Base-by-base conservation (phyloP, 2,888 invertebrate species). In the Bhutanitis thaidina region DNA sequence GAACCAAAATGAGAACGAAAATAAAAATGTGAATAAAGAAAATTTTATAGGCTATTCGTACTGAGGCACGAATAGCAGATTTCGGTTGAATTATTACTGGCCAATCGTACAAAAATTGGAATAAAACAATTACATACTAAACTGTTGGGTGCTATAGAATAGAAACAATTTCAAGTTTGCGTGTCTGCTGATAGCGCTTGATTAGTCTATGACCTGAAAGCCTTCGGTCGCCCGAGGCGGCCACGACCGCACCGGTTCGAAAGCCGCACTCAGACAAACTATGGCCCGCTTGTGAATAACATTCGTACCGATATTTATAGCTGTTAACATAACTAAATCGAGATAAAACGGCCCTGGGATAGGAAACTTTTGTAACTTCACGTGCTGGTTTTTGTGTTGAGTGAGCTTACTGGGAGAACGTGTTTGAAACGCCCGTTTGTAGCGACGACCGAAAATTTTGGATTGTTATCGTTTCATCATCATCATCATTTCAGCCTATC, bases 221-320 rank as follows among this genome's bases (percentile, higher is more conserved):
- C 71, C 73, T 77, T 65, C 66, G 64, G 62, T 62, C 61, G 65
- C 82, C 75, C 52, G 63, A 41, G 81, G 82, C 80, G 66, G 67
- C 71, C 82, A 83, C 82, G 81, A 81, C 73, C 67, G 55, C 65
- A 63, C 68, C 72, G 64, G 64, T 65, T 69, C 59, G 71, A 71
- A 73, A 74, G 71, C 69, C 62, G 60, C 67, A 65, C 61, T 62
- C 58, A 65, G 56, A 53, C 55, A 61, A 69, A 67, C 71, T 63
- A 65, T 60, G 55, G 60, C 52, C 59, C 58, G 54, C 59, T 52
- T 58, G 55, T 58, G 58, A 58, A 59, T 56, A 52, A 49, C 39
- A 44, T 50, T 40, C 29, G 34, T 54, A 45, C 25, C 51, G 39
- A 48, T 55, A 59, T 56, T 57, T 54, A 56, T 53, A 55, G 38